phyloP scores from a whole-genome alignment of 2,797 vertebrate genomes.

The Neostethus bicornis region DNA sequence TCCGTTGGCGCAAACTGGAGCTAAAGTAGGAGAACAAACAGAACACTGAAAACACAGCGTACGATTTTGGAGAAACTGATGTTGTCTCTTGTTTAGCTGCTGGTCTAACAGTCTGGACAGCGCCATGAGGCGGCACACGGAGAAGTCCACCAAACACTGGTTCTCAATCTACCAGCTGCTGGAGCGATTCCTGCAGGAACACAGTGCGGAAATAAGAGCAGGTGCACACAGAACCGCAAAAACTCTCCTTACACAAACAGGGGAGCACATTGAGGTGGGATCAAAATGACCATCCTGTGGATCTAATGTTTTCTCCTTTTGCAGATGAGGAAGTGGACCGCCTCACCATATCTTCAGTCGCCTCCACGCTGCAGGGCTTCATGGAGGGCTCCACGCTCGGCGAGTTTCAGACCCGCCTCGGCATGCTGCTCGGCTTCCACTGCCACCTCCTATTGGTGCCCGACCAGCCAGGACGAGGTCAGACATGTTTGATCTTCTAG shows the following conservation, averaged over 20 bases:
- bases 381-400: constrained; percentile 92
- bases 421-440: constrained; percentile 91
- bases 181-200: constrained; percentile 87
- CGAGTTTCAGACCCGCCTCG: constrained; percentile 87
- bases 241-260: no score
- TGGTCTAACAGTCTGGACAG: constrained; percentile 96
- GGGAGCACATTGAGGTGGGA: no score
- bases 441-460: constrained; percentile 91
- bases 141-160: constrained; percentile 92
- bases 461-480: constrained; percentile 83
- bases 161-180: constrained; percentile 95
- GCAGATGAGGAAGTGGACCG: constrained; percentile 62
- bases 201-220: constrained; percentile 63
- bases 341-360: constrained; percentile 78
- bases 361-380: constrained; percentile 89
- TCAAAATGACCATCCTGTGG: no score
- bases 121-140: constrained; percentile 83
- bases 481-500: constrained; percentile 4
- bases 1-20: constrained; percentile 95
- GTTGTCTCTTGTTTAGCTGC: constrained; percentile 77
- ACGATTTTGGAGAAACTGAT: no score
- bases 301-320: not conserved
- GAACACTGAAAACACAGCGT: no score
- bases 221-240: constrained; percentile 65
- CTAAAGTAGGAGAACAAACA: constrained; percentile 88